Conservation (phyloP, 2,797 vertebrate species). For the Syndactyla subalaris region DNA sequence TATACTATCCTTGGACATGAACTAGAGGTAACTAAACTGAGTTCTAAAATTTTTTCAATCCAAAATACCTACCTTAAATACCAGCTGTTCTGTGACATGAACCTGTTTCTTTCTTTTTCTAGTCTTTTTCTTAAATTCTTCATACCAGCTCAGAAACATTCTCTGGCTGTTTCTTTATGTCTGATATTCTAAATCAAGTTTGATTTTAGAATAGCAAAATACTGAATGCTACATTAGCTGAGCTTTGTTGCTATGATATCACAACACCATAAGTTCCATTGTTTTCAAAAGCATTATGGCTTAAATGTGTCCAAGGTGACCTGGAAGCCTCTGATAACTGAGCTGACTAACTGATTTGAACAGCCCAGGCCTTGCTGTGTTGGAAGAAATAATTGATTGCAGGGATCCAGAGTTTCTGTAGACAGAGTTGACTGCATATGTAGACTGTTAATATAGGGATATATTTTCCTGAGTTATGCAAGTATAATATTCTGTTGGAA, state of each 20-base stretch:
- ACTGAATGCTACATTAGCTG: background rate
- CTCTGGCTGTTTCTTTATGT: background rate
- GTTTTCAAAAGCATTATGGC: background rate
- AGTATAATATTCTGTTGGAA: background rate
- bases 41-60: background rate
- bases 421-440: background rate
- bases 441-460: background rate
- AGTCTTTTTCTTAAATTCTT: background rate
- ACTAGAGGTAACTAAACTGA: background rate
- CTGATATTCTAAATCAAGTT: background rate
- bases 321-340: background rate
- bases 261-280: background rate
- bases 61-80: background rate
- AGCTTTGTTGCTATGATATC: background rate
- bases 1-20: rapidly evolving
- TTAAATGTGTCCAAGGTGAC: background rate
- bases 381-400: background rate
- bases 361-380: background rate
- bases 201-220: background rate
- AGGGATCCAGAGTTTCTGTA: background rate
- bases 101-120: background rate
- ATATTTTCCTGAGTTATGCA: background rate
- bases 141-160: background rate
- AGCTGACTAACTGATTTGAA: background rate
- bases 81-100: background rate